Base-by-base conservation (phyloP, 2,797 vertebrate species). In the Acrossocheilus wenchowensis region DNA sequence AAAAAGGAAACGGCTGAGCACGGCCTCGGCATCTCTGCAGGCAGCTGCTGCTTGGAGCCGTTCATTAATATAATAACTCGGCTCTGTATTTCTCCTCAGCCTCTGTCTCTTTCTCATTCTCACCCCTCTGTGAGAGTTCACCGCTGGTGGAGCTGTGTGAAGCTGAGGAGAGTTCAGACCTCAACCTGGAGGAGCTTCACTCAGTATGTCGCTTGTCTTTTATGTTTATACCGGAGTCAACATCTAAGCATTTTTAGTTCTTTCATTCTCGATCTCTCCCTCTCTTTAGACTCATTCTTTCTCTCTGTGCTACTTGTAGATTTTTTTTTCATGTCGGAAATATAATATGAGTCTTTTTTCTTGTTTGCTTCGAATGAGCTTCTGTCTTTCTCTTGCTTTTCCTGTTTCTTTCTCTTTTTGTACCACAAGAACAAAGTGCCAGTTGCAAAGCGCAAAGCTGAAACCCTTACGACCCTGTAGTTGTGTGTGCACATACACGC, bases 1-100 rank as follows among this genome's bases (percentile, higher is more conserved):
- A 85, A 87, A 88, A 84, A 85, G 84, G 81, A 87, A 84, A 88
- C 87, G 79, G 81, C 57, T 83, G 68, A 86, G 83, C 87, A 86
- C 79, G 64, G 85, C 84, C 83, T 73, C 57, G 1, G 68, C 57
- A 81, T 86, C 78, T 86, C 69, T 75, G 80, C 80, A 21, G 86
- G 79, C 84, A 64, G 78, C 82, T 75, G 43, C 88, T 85, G 86
- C 62, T 43, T 43, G 84, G 77, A 88, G 87, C 84, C 79, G 90
- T 91, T 90, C 85, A 90, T 94, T 92, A 92, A 91, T 92, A 91
- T 91, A 92, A 91, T 92, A 90, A 90, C 86, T 72, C 82, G 80
- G 72, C 79, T 64, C 39, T 43, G 86, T 82, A 34, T 86, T 92
- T 87, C 85, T 85, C 85, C 78, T 19, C 78, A 68, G 36, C 66